Evolutionary conservation across 2,797 vertebrate species (phyloP).

Genomic region (Tauraco hartlaubi): DNA sequence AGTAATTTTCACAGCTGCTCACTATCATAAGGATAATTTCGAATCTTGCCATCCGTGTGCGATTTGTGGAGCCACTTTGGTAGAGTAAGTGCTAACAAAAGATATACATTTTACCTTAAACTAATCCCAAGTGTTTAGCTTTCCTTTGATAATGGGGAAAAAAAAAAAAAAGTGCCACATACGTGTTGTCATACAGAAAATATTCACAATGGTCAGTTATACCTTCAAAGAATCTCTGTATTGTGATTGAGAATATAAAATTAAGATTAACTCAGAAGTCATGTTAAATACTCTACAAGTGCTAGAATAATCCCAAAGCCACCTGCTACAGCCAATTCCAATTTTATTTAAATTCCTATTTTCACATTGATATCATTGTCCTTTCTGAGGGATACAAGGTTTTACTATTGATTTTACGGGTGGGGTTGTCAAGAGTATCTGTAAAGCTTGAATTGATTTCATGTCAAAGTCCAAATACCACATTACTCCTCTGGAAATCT

Average conservation of each 20-base stretch:
- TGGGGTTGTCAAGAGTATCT: conserved; percentile 52
- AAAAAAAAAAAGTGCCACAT: conserved; percentile 11
- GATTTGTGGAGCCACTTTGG: conserved; percentile 51
- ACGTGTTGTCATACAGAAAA: conserved; percentile 44
- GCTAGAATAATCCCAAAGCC: conserved; percentile 46
- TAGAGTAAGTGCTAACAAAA: conserved; percentile 54
- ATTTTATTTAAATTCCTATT: conserved; percentile 58
- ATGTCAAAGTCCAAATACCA: conserved; percentile 77
- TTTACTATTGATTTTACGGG: conserved; percentile 73
- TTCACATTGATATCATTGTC: conserved; percentile 62
- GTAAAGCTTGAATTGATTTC: conserved; percentile 78
- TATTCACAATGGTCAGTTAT: conserved; percentile 25
- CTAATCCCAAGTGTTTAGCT: conserved; percentile 39
- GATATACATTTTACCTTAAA: conserved; percentile 44
- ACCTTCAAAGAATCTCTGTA: conserved; percentile 28
- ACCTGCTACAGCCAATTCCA: conserved; percentile 36
- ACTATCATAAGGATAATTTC: conserved; percentile 46
- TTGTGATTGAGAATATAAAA: background rate
- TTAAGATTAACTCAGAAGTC: conserved; percentile 36
- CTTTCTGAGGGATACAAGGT: conserved; percentile 62
- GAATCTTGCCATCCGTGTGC: conserved; percentile 49
- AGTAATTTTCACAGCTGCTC: conserved; percentile 52
- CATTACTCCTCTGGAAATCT: conserved; percentile 72
- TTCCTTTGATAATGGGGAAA: conserved; percentile 24
- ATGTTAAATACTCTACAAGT: conserved; percentile 19